Percentiles rank a stretch among this genome's conserved stretches.
These are phyloP conservation scores for Drosophila pseudoananassae DNA, from an alignment of 1,140 invertebrate species.

Conservation along the genomic window DNA sequence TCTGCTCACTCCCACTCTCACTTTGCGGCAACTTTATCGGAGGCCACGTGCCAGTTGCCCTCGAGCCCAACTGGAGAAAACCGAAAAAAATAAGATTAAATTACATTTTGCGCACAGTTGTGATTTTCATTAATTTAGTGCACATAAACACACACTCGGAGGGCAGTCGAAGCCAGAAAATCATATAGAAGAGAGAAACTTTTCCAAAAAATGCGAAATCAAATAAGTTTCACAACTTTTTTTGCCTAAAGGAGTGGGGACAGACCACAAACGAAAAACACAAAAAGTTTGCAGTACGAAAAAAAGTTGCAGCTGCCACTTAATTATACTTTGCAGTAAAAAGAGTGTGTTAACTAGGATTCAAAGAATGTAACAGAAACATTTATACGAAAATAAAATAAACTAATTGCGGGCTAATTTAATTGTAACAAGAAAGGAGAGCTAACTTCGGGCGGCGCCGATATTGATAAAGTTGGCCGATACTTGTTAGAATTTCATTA, in stretches of 20 bases:
- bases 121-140: constrained; percentile 81
- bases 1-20: constrained; percentile 1
- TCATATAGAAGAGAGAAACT: constrained; percentile 53
- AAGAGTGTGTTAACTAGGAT: constrained; percentile 13
- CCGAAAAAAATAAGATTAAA: constrained; percentile 61
- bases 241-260: constrained; percentile 19
- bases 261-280: constrained; percentile 58
- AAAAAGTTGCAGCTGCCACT: constrained; percentile 48
- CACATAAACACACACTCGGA: constrained; percentile 59
- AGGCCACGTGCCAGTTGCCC: constrained; percentile 53
- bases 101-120: constrained; percentile 78
- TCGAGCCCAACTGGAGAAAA: constrained; percentile 19
- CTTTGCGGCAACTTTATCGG: constrained; percentile 48
- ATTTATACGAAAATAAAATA: neutral
- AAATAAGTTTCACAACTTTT: constrained; percentile 76
- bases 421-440: too few species aligned
- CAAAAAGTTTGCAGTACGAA: constrained; percentile 37
- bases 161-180: constrained; percentile 27
- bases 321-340: constrained; percentile 18
- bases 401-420: too few species aligned
- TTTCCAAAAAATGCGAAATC: constrained; percentile 68
- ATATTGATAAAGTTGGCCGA: too few species aligned
- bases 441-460: too few species aligned
- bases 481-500: too few species aligned
- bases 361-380: constrained; percentile 1